Conservation (phyloP, 2,797 vertebrate genomes). For the Kryptolebias ocellatus region DNA sequence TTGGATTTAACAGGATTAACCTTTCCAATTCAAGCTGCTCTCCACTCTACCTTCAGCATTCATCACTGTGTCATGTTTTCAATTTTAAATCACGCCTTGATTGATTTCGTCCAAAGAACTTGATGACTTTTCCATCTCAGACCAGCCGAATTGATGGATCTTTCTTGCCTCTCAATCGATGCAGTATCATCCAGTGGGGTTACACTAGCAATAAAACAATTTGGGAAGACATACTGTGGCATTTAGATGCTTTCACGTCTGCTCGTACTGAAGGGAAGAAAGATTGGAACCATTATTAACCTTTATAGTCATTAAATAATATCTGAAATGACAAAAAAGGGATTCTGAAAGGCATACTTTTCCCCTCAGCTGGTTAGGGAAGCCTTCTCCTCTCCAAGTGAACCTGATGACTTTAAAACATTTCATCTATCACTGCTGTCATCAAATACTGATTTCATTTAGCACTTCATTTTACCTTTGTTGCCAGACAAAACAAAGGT, state of each 20-base stretch:
- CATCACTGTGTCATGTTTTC: slow-evolving; percentile 59
- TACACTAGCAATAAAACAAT: slow-evolving; percentile 45
- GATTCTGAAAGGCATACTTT: not conserved
- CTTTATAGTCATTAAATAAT: slow-evolving; percentile 9
- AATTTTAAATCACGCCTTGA: slow-evolving; percentile 47
- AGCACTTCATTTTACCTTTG: slow-evolving; percentile 43
- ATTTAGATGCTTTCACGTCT: slow-evolving; percentile 26
- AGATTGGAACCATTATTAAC: not conserved
- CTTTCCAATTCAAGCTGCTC: slow-evolving; percentile 28
- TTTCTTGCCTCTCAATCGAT: slow-evolving; percentile 42
- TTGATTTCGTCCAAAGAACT: slow-evolving; percentile 47
- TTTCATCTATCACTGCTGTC: slow-evolving; percentile 44
- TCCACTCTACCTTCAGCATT: slow-evolving; percentile 19
- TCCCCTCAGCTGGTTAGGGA: slow-evolving; percentile 5
- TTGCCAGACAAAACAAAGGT: slow-evolving; percentile 55
- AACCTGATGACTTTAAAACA: slow-evolving; percentile 39
- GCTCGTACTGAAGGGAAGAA: slow-evolving; percentile 2
- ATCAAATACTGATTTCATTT: slow-evolving; percentile 49
- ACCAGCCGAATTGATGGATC: slow-evolving; percentile 37
- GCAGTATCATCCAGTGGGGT: slow-evolving; percentile 35
- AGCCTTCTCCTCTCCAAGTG: slow-evolving; percentile 14
- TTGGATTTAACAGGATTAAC: slow-evolving; percentile 41
- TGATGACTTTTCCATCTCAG: slow-evolving; percentile 40
- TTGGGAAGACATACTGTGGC: slow-evolving; percentile 23
- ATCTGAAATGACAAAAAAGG: slow-evolving; percentile 5